Conservation (phyloP, 1,140 invertebrate species). For the Bombus huntii region DNA sequence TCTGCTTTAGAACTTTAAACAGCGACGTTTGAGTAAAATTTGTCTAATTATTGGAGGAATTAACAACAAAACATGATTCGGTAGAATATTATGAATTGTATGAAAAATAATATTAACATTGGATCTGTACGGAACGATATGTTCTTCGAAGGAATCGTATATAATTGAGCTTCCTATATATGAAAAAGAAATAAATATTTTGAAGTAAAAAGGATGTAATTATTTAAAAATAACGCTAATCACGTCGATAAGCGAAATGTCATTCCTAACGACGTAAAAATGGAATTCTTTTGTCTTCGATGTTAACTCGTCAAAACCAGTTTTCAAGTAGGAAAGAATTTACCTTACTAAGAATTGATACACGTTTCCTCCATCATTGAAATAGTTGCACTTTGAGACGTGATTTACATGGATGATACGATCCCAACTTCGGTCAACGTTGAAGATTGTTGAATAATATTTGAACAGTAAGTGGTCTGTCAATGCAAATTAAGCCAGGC, state of each 20-base stretch:
- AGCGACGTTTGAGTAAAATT: background rate
- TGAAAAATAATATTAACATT: background rate
- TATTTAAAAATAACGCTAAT: background rate
- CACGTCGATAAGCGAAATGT: background rate
- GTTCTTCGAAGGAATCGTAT: no score
- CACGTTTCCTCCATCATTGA: background rate
- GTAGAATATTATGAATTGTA: background rate
- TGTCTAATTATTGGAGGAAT: no score
- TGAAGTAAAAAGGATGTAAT: background rate
- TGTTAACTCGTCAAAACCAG: background rate
- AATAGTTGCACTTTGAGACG: slow-evolving; percentile 26
- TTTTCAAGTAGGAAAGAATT: background rate
- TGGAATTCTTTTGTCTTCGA: background rate
- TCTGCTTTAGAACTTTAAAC: background rate
- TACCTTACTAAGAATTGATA: background rate
- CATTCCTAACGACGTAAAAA: background rate
- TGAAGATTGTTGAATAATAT: slow-evolving; percentile 8
- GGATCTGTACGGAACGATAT: no score
- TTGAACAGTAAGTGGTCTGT: background rate
- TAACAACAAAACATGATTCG: no score
- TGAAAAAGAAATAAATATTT: background rate
- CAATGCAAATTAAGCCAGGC: slow-evolving; percentile 6
- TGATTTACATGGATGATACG: slow-evolving; percentile 2
- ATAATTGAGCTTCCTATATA: no score
- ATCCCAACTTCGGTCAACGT: background rate